Evolutionary conservation across 1,140 invertebrate genomes (phyloP), one percentile per base, ranked within the genome.

Genomic region (Steinernema khuongi): DNA sequence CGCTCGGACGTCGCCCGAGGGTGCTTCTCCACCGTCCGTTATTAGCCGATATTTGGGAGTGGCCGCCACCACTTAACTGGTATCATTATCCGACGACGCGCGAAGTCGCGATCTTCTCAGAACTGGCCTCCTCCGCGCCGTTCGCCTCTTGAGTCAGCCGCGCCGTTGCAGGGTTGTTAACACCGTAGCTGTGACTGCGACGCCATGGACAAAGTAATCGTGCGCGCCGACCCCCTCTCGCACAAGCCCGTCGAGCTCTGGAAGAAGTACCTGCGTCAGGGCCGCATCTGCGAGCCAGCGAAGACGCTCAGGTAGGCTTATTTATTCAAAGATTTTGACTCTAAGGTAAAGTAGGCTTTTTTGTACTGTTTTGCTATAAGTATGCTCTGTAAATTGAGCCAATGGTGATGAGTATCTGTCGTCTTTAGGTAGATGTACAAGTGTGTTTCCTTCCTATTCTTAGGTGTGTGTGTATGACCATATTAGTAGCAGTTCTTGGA

Each of bases 191-290:
- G 14, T 22, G 50, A 60, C 14, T 22, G 36, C 50, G 22, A n/a
- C 4, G 50, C 36, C 36, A 41, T 60, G 50, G 50, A 60, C 50
- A 60, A 60, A 60, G 50, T 60, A 2, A 60, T 60, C 73, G 80
- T 83, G 50, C 75, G 73, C 31, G 81, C 81, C 30, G 81, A 83
- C 74, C 82, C 81, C 14, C 71, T 83, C 50, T 81, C 79, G 1
- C 41, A 73, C 28, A 77, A 75, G 31, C 81, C 81, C 11, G 77
- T 83, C 30, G 81, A 83, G 17, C 75, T 84, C 29, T 83, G 81
- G 81, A 80, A 81, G 44, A 80, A 81, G 68, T 83, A 84, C 69
- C 22, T 81, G 70, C 50, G 78, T 26, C 75, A 83, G 67, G 81
- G 81, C 19, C 30, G 81, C 19, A 73, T 83, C 29, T 73, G 75